These are phyloP conservation scores for Ophraella communa DNA, from an alignment of 2,888 invertebrate species.

Conservation along the genomic window DNA sequence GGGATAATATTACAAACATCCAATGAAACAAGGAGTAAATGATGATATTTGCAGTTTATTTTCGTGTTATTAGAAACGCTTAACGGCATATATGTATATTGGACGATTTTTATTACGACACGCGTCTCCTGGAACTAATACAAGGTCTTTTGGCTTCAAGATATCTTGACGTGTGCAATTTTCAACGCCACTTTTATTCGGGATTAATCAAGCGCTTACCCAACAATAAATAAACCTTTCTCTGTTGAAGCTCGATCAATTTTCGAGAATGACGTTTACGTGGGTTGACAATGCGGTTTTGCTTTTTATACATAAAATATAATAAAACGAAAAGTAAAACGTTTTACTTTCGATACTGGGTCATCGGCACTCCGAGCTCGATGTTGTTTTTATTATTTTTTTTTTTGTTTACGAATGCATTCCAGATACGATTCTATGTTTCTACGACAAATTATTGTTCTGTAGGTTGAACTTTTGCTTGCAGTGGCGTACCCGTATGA, in stretches of 20 bases:
- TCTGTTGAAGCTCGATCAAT: slow-evolving; percentile 19
- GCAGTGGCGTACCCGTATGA: background rate
- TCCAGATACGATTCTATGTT: background rate
- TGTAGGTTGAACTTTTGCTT: background rate
- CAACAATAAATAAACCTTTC: slow-evolving; percentile 7
- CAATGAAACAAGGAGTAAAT: too few species aligned
- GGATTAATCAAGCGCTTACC: background rate
- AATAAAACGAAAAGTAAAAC: slow-evolving; percentile 16
- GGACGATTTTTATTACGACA: background rate
- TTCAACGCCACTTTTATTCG: slow-evolving; percentile 3
- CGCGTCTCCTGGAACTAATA: background rate
- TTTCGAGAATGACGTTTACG: slow-evolving; percentile 20
- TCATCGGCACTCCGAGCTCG: background rate
- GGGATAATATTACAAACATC: too few species aligned
- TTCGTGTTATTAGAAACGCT: background rate
- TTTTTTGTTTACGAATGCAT: slow-evolving; percentile 13
- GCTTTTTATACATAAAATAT: slow-evolving; percentile 13
- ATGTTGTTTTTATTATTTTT: background rate
- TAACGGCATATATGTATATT: background rate
- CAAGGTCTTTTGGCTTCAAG: background rate
- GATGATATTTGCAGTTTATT: too few species aligned
- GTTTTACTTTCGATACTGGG: slow-evolving; percentile 23
- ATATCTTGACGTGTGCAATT: background rate
- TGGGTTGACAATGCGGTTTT: slow-evolving; percentile 28
- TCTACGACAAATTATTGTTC: background rate